phyloP scores from a whole-genome alignment of 2,888 invertebrate species.

The Athrips mouffetella region DNA sequence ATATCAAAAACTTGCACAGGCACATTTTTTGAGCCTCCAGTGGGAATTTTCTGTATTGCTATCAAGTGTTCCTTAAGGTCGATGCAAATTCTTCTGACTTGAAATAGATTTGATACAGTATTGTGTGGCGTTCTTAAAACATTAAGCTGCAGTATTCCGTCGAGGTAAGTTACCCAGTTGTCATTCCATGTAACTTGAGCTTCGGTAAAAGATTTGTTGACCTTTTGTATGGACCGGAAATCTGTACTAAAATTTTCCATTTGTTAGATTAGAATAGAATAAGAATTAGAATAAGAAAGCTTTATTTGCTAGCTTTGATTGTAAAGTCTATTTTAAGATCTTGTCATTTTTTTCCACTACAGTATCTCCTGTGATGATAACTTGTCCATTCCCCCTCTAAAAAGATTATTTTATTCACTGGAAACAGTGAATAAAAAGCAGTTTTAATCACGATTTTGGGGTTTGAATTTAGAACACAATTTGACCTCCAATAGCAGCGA shows the following conservation, averaged over 20 bases:
- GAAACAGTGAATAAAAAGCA: no score
- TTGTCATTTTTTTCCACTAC: neutral
- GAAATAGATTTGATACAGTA: neutral
- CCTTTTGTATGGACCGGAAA: constrained; percentile 6
- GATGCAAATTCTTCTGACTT: neutral
- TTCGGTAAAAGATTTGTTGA: constrained; percentile 6
- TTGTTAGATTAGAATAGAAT: neutral
- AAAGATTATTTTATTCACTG: no score
- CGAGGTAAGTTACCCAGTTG: constrained; percentile 15
- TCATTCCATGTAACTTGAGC: constrained; percentile 6
- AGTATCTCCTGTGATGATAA: neutral
- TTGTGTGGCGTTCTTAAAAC: neutral
- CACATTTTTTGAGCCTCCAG: constrained; percentile 20
- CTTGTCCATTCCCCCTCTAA: neutral
- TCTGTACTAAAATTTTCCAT: constrained; percentile 9
- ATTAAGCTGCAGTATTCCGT: constrained; percentile 11
- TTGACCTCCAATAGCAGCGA: no score
- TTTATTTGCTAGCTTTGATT: no score
- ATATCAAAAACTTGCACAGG: constrained; percentile 29
- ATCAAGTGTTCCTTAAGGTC: neutral
- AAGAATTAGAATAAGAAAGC: neutral
- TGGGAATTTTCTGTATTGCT: constrained; percentile 5
- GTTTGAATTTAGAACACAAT: no score
- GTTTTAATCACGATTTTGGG: no score
- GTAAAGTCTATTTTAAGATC: no score